Evolutionary conservation across 2,113 vertebrate species (phyloP), one percentile per base, ranked within the genome.

Genomic region (Oreochromis niloticus): DNA sequence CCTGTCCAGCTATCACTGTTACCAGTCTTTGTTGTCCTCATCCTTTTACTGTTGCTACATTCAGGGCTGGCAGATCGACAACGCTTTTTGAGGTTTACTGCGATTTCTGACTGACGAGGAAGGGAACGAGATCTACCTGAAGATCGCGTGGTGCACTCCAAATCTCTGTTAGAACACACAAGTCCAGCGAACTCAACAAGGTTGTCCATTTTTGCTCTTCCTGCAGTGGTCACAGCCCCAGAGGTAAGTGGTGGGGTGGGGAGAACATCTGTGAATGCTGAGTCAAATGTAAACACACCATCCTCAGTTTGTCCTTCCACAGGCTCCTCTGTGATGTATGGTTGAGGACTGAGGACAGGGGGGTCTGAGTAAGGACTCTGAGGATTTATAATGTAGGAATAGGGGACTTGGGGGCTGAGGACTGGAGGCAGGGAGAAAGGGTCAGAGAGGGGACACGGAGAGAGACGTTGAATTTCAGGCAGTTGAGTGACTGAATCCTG

Each of bases 361-460:
- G 93, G 92, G 4, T 94, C 92, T 1, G 88, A 89, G 32, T 94
- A 93, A 1, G 30, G 61, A 43, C 75, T 81, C 54, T 89, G 54
- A 0, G 43, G 32, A 9, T 94, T 88, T 16, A 55, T 22, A 8
- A 24, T 9, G 57, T 84, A 13, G 50, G 4, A 24, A 55, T 85
- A 56, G 17, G 80, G 80, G n/a, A 87, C 22, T 85, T 96, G 92
- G 34, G 95, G 95, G 61, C 95, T 96, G 48, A 96, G 95, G 55
- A 92, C 86, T 3, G 95, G 95, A 46, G 95, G 95, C 17, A 90
- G 79, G 34, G 66, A 54, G 73, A 91, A 93, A 4, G 86, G 90
- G 73, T 94, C 93, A 27, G 68, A 19, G 19, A 87, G 27, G 6
- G 7, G 48, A 82, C 54, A 75, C 5, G 19, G 52, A 54, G 81